These are phyloP conservation scores for Bacillus rossius DNA, from an alignment of 1,140 invertebrate species.

Conservation along the genomic window DNA sequence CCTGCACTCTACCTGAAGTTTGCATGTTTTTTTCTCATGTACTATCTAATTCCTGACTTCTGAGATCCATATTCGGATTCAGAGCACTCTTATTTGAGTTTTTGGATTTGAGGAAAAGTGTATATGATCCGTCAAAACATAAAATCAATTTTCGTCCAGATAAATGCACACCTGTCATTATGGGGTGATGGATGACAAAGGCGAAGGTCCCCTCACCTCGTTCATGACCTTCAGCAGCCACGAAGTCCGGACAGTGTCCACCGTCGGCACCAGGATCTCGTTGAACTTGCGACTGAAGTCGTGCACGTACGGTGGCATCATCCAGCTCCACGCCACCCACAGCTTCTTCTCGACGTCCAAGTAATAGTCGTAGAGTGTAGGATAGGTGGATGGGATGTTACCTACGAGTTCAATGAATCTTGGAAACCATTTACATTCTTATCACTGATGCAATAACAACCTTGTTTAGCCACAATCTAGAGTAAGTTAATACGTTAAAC, in stretches of 20 bases:
- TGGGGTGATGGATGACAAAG: background rate
- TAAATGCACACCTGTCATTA: too few relatives aligned
- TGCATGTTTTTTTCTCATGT: too few relatives aligned
- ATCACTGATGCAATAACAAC: too few relatives aligned
- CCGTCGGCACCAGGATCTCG: conserved; percentile 83
- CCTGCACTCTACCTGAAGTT: too few relatives aligned
- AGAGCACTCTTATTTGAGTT: too few relatives aligned
- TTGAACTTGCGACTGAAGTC: conserved; percentile 62
- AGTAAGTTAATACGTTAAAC: too few relatives aligned
- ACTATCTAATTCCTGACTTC: too few relatives aligned
- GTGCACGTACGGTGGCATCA: conserved; percentile 71
- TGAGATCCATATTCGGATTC: too few relatives aligned
- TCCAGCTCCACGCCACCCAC: conserved; percentile 83
- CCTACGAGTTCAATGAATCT: too few relatives aligned
- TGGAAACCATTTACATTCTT: too few relatives aligned
- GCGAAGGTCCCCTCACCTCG: conserved; percentile 44
- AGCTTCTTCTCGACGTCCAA: conserved; percentile 58
- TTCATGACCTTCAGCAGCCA: conserved; percentile 78
- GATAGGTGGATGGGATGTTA: conserved; percentile 57
- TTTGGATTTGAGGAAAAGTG: too few relatives aligned
- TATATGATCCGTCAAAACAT: background rate
- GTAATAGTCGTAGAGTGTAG: conserved; percentile 75
- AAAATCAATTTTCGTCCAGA: background rate
- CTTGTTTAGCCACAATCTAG: too few relatives aligned
- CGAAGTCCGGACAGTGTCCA: conserved; percentile 73